Evolutionary conservation across 2,113 vertebrate species (phyloP).

Genomic region (Rhinopomastus cyanomelas): DNA sequence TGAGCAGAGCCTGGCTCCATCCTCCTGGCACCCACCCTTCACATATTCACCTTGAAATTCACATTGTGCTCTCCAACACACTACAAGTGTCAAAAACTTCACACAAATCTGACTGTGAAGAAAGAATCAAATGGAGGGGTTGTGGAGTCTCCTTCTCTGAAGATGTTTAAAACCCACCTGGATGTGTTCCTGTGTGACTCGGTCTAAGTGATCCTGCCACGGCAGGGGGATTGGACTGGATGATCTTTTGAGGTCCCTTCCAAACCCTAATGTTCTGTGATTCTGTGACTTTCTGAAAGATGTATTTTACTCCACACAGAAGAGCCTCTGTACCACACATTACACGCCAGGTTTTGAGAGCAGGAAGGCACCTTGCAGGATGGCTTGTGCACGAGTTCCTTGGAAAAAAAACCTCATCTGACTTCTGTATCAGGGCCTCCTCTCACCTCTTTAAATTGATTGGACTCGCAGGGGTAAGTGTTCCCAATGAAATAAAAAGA

Average conservation of each 20-base stretch:
- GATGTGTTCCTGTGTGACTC: no score
- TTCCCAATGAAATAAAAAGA: constrained; percentile 47
- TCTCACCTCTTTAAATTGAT: constrained; percentile 50
- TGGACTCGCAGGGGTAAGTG: constrained; percentile 12
- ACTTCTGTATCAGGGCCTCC: neutral
- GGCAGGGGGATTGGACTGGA: no score
- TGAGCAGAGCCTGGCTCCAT: no score
- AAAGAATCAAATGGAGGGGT: neutral
- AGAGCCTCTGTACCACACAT: neutral
- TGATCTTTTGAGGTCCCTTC: no score
- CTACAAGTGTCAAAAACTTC: neutral
- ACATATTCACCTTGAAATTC: constrained; percentile 18
- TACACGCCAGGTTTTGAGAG: neutral
- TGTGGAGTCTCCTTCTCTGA: no score
- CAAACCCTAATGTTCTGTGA: no score
- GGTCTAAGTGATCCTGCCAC: no score
- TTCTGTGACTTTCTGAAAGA: constrained; percentile 15
- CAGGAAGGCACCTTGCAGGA: neutral
- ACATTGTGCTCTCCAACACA: neutral
- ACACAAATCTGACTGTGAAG: neutral
- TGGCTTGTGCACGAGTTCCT: neutral
- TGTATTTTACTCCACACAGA: constrained; percentile 24
- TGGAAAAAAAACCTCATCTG: neutral
- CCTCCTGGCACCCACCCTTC: no score
- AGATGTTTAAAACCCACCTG: no score